Evolutionary conservation across 2,888 invertebrate species (phyloP), one percentile per base, ranked within the genome.

Genomic region (Lapara coniferarum): DNA sequence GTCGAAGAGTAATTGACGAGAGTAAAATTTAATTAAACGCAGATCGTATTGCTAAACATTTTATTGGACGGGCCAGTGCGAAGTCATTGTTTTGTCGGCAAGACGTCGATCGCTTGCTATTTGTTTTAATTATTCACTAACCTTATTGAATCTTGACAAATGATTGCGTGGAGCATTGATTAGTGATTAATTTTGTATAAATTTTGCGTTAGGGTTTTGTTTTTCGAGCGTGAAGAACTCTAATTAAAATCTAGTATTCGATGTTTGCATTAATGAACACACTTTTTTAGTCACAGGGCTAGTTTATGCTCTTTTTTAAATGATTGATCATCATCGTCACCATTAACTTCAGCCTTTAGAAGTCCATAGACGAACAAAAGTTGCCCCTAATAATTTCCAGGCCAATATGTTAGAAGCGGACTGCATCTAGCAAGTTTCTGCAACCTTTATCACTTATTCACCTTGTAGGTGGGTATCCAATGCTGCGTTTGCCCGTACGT

Each of bases 1-100:
- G 30, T 58, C n/a, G 30, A 52, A 58, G 4, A 52, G 51, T 37
- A 14, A 25, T 58, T 13, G 68, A 78, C 74, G 76, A 78, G 73
- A 78, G 76, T 78, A 77, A 82, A 82, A 83, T 85, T 88, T 87
- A 85, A 89, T 89, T 88, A 86, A 88, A 87, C 76, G 74, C 73
- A 71, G 72, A 76, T 73, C 74, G 73, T 72, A 76, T 77, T 71
- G 75, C 75, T 72, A 74, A 75, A 73, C 75, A 73, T 81, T 84
- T 84, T 83, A 84, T 81, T 80, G 80, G 75, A 80, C 44, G 12
- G 68, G 16, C 19, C 58, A 51, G 30, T 51, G 30, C 51, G 30
- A 19, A 37, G 52, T 74, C 70, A 69, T 70, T 75, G 72, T 77
- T 77, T 74, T 77, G 77, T 78, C 78, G 75, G 73, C 73, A 37